phyloP scores from a whole-genome alignment of 2,888 invertebrate species.

The Tinea semifulvella region DNA sequence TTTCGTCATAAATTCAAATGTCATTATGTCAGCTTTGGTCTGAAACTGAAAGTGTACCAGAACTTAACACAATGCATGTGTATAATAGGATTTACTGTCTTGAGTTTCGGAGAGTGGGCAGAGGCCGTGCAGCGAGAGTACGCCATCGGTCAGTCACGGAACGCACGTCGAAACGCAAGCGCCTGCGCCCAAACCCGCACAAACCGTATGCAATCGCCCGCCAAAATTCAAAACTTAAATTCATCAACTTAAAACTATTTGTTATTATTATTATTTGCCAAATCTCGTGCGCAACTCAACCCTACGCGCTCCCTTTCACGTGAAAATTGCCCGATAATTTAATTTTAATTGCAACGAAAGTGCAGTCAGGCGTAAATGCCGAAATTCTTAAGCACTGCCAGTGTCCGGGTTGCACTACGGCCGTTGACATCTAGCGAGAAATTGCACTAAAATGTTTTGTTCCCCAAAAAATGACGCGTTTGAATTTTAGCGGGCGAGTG shows the following conservation, averaged over 20 bases:
- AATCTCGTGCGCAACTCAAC: slow-evolving; percentile 5
- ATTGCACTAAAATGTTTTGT: slow-evolving; percentile 32
- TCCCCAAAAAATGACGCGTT: slow-evolving; percentile 40
- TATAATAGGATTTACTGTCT: slow-evolving; percentile 4
- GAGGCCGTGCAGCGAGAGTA: slow-evolving; percentile 34
- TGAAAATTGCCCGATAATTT: slow-evolving; percentile 11
- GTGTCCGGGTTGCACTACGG: slow-evolving; percentile 52
- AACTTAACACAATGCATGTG: slow-evolving; percentile 3
- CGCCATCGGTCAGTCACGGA: slow-evolving; percentile 48
- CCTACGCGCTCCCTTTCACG: slow-evolving; percentile 11
- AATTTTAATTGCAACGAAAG: slow-evolving; percentile 30
- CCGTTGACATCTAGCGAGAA: slow-evolving; percentile 49
- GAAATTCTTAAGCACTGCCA: slow-evolving; percentile 44
- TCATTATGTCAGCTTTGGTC: neutral
- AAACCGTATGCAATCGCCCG: slow-evolving; percentile 48
- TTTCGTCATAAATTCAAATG: no score
- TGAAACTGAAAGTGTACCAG: neutral
- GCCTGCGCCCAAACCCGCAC: slow-evolving; percentile 47
- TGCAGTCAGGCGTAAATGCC: slow-evolving; percentile 48
- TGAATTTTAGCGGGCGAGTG: slow-evolving; percentile 49
- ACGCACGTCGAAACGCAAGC: slow-evolving; percentile 52
- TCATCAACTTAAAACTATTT: neutral
- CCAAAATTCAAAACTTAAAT: slow-evolving; percentile 45
- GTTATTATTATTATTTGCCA: neutral
- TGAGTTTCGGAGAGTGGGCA: slow-evolving; percentile 32